A percentile compares a stretch with the other conserved stretches of the same genome.
These are phyloP conservation scores for Epizoanthus fatuus DNA, from an alignment of 92 coral and sea anemone species.

Conservation along the genomic window DNA sequence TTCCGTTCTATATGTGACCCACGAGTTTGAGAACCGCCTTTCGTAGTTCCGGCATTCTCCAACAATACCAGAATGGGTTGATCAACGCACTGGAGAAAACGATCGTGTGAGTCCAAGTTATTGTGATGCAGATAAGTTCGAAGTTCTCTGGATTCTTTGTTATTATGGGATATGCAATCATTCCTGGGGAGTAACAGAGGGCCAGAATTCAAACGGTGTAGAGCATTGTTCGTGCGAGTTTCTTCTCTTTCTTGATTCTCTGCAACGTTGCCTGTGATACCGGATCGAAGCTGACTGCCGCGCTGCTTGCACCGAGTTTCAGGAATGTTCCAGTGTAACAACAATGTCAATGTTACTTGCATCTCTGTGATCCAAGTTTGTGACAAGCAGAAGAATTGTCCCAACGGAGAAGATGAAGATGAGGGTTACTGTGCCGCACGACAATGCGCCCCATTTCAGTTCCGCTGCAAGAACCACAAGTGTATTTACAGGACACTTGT, in stretches of 20 bases:
- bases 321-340: conserved; percentile 90
- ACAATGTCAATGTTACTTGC: conserved; percentile 72
- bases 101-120: conserved; percentile 13
- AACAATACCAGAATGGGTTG: conserved; percentile 29
- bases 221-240: conserved; percentile 7
- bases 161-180: neutral
- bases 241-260: neutral
- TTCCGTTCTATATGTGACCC: neutral
- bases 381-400: conserved; percentile 82
- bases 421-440: conserved; percentile 71
- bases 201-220: conserved; percentile 1
- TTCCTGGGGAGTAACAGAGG: conserved; percentile 21
- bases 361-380: conserved; percentile 80
- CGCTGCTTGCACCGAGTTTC: conserved; percentile 3
- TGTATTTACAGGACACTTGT: conserved; percentile 74
- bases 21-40: neutral
- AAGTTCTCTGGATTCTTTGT: conserved; percentile 3
- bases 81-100: neutral
- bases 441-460: conserved; percentile 80
- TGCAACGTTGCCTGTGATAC: neutral
- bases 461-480: conserved; percentile 79
- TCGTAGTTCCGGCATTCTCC: conserved; percentile 17
- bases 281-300: neutral
- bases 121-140: conserved; percentile 2
- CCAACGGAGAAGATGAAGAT: conserved; percentile 70